A percentile compares a stretch with the other conserved stretches of the same genome.
phyloP scores from a whole-genome alignment of 2,797 vertebrate genomes.

The Lithobates sylvaticus region DNA sequence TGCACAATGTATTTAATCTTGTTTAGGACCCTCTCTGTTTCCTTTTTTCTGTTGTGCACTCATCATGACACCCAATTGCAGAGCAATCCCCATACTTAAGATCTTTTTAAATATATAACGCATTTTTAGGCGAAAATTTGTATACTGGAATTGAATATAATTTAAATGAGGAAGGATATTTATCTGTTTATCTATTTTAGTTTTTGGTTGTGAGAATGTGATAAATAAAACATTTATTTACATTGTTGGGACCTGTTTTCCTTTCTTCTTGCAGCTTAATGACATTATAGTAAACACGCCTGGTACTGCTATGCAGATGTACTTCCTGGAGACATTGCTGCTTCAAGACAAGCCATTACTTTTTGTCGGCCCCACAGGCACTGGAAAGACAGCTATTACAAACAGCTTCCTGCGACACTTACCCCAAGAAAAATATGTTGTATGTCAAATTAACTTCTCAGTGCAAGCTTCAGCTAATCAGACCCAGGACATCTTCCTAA shows the following conservation, averaged over 20 bases:
- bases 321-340: constrained; percentile 75
- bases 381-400: constrained; percentile 74
- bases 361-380: constrained; percentile 80
- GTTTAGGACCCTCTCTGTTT: background rate
- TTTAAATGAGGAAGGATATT: background rate
- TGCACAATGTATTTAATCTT: background rate
- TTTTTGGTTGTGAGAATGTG: constrained; percentile 19
- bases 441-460: constrained; percentile 80
- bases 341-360: constrained; percentile 81
- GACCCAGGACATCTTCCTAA: constrained; percentile 76
- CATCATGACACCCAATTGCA: background rate
- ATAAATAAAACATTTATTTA: constrained; percentile 76
- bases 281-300: constrained; percentile 75
- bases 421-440: constrained; percentile 81
- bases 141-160: background rate
- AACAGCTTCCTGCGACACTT: constrained; percentile 78
- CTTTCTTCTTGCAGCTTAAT: constrained; percentile 76
- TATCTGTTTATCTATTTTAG: background rate
- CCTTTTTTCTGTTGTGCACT: background rate
- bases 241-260: constrained; percentile 69
- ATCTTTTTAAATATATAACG: background rate
- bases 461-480: constrained; percentile 77
- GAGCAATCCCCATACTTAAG: background rate
- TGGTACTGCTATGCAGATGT: constrained; percentile 78
- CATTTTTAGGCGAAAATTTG: background rate